Base-by-base conservation (phyloP, 64 coral and sea anemone genomes). In the Astreopora myriophthalma region DNA sequence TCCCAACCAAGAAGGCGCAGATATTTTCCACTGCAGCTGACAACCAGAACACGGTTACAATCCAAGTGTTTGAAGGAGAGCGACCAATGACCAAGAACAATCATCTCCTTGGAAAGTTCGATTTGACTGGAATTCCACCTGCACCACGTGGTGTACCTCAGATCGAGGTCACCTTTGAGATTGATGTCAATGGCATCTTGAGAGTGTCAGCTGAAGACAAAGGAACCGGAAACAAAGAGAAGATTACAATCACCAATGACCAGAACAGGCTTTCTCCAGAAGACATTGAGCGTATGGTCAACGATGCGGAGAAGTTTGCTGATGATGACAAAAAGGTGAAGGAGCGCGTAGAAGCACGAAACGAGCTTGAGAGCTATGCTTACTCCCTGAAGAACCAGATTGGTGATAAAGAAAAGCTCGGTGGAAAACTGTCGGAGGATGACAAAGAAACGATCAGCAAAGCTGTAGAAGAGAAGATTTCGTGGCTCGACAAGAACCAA, bases 361-460 rank as follows among this genome's bases (percentile, higher is more conserved):
- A 99, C 76, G 97, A 99, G 69, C 86, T 99, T 10, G 97, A 99
- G 69, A 99, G 97, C 89, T 99, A 99, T 75, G 85, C 97, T 22
- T 99, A 99, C 87, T 99, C 97, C n/a, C 46, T 99, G 75, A 99
- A 99, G 62, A 99, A 99, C 94, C 97, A 99, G 84, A 78, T 99
- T 64, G 97, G 97, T n/a, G 97, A 99, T 52, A 99, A 99, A 61
- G 97, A 99, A 51, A 99, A 99, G 30, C 90, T 99, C 20, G 97
- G 97, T 38, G 97, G 97, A 82, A 99, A 99, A 82, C 83, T 99
- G 0, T 95, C 93, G 0, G 97, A 99, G 39, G 97, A 95, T 22
- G 97, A 99, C 39, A 99, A 99, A 88, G 89, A 93, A 96, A 99
- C 97, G 69, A 65, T 99, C 13, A 73, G 68, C 22, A 88, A 95